Base-by-base conservation (phyloP, 1,140 invertebrate species). In the Chironomus tepperi region DNA sequence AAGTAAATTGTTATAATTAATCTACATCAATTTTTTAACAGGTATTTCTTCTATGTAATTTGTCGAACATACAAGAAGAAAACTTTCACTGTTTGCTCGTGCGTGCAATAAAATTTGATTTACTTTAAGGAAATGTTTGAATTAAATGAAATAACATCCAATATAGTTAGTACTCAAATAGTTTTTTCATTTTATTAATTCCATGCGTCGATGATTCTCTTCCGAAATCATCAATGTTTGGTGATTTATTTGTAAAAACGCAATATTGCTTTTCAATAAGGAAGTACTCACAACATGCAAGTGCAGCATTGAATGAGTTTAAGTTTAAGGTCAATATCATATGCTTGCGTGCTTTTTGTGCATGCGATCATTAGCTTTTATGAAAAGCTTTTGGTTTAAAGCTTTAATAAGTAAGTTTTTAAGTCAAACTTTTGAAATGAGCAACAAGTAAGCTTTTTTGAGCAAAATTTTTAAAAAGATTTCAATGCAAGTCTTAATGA, bases 251-350 rank as follows among this genome's bases (percentile, higher is more conserved):
- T 34, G 24, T 34, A 34, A 34, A 34, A 34, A 34, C 5, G 1
- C 24, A 34, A 34, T 5, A 2, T 34, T 2, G 5, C 24, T 34
- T 34, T 34, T 34, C 24, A 34, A 34, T 34, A 34, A 34, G 24
- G 24, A 34, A 34, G 24, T 5, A 34, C 5, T 34, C 5, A 34
- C 24, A 34, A 34, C 24, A 34, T 34, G 24, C 24, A 34, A 34
- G 24, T 34, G 24, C 24, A 57, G 15, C 47, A 57, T 57, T 57
- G 47, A 57, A 57, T n/a, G 12, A 57, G 47, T 57, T 57, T 57
- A 57, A 57, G 47, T 57, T 57, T 57, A 57, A 57, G 47, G 47
- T 57, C 47, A 57, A 57, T 15, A 57, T 57, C 47, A 57, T n/a
- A 57, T 15, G 47, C 47, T 57, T 5, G n/a, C 1, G 47, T n/a